Evolutionary conservation across 2,888 invertebrate genomes (phyloP).

Genomic region (Drosophila ustulata): DNA sequence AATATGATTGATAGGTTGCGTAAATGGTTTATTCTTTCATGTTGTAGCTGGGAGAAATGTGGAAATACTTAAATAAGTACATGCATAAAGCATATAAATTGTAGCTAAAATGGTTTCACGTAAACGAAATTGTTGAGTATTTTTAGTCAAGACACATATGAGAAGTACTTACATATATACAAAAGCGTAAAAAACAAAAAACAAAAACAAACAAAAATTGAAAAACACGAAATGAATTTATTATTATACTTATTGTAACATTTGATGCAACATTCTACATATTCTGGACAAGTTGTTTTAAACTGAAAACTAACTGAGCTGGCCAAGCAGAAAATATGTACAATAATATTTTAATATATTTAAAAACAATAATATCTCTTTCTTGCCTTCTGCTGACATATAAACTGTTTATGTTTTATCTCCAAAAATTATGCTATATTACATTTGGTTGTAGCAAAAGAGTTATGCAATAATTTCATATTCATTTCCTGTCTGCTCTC

Average conservation of each 20-base stretch:
- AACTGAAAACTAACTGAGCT: constrained; percentile 20
- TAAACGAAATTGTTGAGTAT: constrained; percentile 85
- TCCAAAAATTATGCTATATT: constrained; percentile 14
- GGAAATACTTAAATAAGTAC: constrained; percentile 29
- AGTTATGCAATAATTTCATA: neutral
- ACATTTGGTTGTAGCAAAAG: neutral
- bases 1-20: constrained; percentile 45
- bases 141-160: constrained; percentile 74
- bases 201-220: constrained; percentile 3
- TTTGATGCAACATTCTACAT: constrained; percentile 18
- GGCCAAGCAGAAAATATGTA: constrained; percentile 23
- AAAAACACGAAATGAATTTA: constrained; percentile 44
- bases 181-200: constrained; percentile 10
- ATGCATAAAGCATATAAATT: constrained; percentile 57
- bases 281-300: constrained; percentile 18
- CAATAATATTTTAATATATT: constrained; percentile 2
- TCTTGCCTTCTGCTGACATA: constrained; percentile 71
- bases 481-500: constrained; percentile 14
- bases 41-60: constrained; percentile 37
- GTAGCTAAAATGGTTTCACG: constrained; percentile 84
- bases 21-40: constrained; percentile 57
- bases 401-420: neutral
- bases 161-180: constrained; percentile 25
- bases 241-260: constrained; percentile 26
- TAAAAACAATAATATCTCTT: neutral